Evolutionary conservation across 2,888 invertebrate species (phyloP), one percentile per base, ranked within the genome.

Genomic region (Macrosiphum euphorbiae): DNA sequence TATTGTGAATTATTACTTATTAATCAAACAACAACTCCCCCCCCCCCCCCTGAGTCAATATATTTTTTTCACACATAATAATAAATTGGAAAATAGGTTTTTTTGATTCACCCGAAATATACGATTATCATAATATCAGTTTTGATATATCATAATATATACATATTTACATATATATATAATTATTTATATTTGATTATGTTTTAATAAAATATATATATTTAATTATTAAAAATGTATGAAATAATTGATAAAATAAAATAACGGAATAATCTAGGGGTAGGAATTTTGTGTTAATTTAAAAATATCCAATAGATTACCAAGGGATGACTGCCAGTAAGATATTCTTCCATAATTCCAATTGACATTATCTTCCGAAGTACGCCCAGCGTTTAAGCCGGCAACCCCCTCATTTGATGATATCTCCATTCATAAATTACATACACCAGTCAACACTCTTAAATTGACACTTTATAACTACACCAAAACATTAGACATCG

Each of bases 281-380:
- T 3, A n/a, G n/a, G 3, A 67, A 78, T 7, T 35, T 78, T 35
- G 20, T 8, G 35, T 44, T 88, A 35, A 58, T 61, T 44, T 44
- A 16, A 28, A n/a, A n/a, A 61, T 20, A 35, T 47, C 28, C 16
- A 44, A 44, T 35, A 88, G 20, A 41, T 88, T 88, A 88, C 67
- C 58, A 41, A 52, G 24, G 55, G 16, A 41, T 47, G 91, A n/a
- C 35, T 92, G 91, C 91, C 91, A 92, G 47, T 92, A 61, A 3
- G 86, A 61, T 86, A 92, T 92, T 44, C 86, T 86, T 87, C 86
- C 86, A 44, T 50, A 58, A 16, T 61, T 61, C 91, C 91, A 92
- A 47, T 61, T 84, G 28, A 20, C 41, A 84, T 91, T 47, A 52
- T 86, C 85, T 47, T 28, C 85, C 2, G 88, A 41, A 58, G 8